Percentiles rank a stretch among this genome's conserved stretches.
These are phyloP conservation scores for Holothuria glaberrima DNA, from an alignment of 35 echinoderm and acorn worm species.

Conservation along the genomic window DNA sequence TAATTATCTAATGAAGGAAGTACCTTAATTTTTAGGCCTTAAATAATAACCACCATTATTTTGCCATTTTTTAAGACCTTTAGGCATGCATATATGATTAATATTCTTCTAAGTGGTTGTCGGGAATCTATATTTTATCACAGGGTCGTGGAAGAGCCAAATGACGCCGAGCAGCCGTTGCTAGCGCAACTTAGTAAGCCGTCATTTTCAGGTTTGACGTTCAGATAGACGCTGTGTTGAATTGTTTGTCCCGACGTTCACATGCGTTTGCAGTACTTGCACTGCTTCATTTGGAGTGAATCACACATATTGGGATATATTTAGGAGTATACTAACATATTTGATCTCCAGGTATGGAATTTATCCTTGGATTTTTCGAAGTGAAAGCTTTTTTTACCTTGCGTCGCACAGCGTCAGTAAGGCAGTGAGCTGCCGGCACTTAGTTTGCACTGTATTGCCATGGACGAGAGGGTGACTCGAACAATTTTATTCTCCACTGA, in stretches of 20 bases:
- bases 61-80: constrained; percentile 27
- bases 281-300: constrained; percentile 3
- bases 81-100: constrained; percentile 26
- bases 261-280: constrained; percentile 2
- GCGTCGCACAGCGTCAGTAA: constrained; percentile 50
- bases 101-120: constrained; percentile 17
- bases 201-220: constrained; percentile 57
- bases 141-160: constrained; percentile 52
- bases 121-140: background rate
- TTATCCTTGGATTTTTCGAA: constrained; percentile 34
- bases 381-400: constrained; percentile 16
- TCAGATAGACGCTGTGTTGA: constrained; percentile 68
- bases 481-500: constrained; percentile 28
- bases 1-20: constrained; percentile 35
- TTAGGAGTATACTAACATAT: constrained; percentile 12
- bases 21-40: background rate
- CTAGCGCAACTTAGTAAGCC: constrained; percentile 66
- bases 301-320: constrained; percentile 27
- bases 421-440: constrained; percentile 39
- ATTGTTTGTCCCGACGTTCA: background rate
- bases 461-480: constrained; percentile 30
- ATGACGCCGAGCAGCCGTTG: constrained; percentile 62
- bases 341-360: constrained; percentile 18
- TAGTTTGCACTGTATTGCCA: constrained; percentile 36
- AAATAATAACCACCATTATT: constrained; percentile 27